A percentile compares a stretch with the other conserved stretches of the same genome.
phyloP scores from a whole-genome alignment of 92 coral and sea anemone species.

The Umimayanthus kanabou region DNA sequence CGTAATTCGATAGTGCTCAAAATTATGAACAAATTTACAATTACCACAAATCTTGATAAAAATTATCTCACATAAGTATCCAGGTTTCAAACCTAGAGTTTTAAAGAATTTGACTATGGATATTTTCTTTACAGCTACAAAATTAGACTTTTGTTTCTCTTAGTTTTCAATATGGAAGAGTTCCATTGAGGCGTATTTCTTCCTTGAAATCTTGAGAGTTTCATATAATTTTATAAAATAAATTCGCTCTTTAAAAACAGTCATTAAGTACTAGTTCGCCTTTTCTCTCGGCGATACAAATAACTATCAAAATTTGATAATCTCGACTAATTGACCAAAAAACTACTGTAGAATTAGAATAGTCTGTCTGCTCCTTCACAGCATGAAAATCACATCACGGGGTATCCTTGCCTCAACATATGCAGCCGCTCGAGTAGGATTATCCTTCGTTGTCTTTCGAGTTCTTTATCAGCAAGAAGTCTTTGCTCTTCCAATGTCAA shows the following conservation, averaged over 20 bases:
- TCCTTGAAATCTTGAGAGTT: background rate
- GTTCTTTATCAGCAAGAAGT: slow-evolving; percentile 90
- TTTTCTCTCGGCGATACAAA: slow-evolving; percentile 16
- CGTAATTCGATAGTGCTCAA: slow-evolving; percentile 4
- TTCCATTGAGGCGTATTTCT: background rate
- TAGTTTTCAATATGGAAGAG: slow-evolving; percentile 1
- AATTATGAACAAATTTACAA: slow-evolving; percentile 1
- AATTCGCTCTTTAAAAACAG: slow-evolving; percentile 7
- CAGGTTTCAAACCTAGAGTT: slow-evolving; percentile 18
- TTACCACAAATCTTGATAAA: slow-evolving; percentile 29
- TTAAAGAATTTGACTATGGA: background rate
- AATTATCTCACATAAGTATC: slow-evolving; percentile 9
- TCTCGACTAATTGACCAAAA: slow-evolving; percentile 31
- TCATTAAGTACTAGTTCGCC: background rate
- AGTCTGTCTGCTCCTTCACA: background rate
- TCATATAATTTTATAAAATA: slow-evolving; percentile 25
- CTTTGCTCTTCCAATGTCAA: slow-evolving; percentile 84
- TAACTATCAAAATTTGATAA: slow-evolving; percentile 32
- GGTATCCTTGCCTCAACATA: slow-evolving; percentile 74
- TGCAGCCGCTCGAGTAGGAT: slow-evolving; percentile 82
- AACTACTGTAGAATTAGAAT: background rate
- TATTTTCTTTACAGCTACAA: slow-evolving; percentile 5
- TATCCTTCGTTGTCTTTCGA: slow-evolving; percentile 88
- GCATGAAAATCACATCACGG: slow-evolving; percentile 57
- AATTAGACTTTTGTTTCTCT: background rate